Percentiles rank a stretch among this genome's conserved stretches.
These are phyloP conservation scores for Diplodus sargus DNA, from an alignment of 2,797 vertebrate genomes.

Conservation along the genomic window DNA sequence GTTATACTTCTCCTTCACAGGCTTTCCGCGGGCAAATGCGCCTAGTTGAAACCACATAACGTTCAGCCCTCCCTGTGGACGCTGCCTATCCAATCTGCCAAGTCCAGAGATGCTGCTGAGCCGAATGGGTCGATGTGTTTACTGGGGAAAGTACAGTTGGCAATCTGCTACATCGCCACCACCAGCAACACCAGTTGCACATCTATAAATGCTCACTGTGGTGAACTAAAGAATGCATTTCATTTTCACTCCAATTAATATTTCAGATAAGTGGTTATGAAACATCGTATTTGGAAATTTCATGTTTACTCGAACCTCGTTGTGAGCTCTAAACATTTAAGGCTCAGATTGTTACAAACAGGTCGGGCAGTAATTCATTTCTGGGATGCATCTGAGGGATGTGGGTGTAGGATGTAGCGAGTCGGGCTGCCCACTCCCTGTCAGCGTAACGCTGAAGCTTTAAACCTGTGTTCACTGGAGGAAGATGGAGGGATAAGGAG, in stretches of 20 bases:
- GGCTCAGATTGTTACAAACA: not conserved
- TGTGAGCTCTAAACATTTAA: constrained; percentile 20
- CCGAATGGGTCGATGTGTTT: no score
- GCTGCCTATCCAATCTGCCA: no score
- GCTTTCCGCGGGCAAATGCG: no score
- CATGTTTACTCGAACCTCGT: not conserved
- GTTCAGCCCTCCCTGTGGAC: no score
- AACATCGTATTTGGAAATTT: not conserved
- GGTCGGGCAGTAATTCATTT: constrained; percentile 28
- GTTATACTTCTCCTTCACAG: no score
- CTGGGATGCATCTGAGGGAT: constrained; percentile 31
- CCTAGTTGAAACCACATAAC: no score
- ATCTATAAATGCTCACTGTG: no score
- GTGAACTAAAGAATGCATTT: not conserved
- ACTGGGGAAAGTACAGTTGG: no score
- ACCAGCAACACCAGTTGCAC: no score
- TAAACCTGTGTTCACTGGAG: constrained; percentile 50
- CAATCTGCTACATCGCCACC: no score
- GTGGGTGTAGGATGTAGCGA: constrained; percentile 22
- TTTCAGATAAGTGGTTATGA: not conserved
- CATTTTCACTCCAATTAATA: not conserved
- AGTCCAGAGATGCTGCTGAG: no score
- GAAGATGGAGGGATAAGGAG: constrained; percentile 62
- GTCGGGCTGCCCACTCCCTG: constrained; percentile 43
- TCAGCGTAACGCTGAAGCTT: constrained; percentile 38